These are phyloP conservation scores for Xenopus petersii DNA, from an alignment of 2,797 vertebrate species.

Conservation along the genomic window DNA sequence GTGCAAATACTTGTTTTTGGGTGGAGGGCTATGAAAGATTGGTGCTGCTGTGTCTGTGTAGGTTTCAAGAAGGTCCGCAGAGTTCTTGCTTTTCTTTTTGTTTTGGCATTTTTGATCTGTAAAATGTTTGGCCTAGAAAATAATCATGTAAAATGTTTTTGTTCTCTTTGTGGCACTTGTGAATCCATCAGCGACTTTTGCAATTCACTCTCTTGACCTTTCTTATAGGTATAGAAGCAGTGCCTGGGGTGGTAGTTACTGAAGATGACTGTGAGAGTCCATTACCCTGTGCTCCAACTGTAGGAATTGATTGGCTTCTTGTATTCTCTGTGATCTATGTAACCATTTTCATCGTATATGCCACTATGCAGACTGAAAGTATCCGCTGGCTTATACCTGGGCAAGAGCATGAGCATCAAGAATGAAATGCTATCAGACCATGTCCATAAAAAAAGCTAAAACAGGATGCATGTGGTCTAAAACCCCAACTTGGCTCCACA, in stretches of 20 bases:
- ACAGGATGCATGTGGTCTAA: not conserved
- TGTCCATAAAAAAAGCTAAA: not conserved
- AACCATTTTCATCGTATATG: conserved; percentile 81
- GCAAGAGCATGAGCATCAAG: conserved; percentile 92
- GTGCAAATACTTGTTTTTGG: too few relatives aligned
- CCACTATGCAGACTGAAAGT: conserved; percentile 84
- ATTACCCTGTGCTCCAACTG: conserved; percentile 77
- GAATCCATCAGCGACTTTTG: too few relatives aligned
- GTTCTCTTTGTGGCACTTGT: not conserved
- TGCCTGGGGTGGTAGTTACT: conserved; percentile 68
- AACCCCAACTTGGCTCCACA: not conserved
- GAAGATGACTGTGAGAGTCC: conserved; percentile 79
- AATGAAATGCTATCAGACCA: conserved; percentile 62
- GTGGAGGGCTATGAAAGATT: too few relatives aligned
- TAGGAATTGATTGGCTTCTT: conserved; percentile 90
- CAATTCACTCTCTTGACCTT: conserved; percentile 8
- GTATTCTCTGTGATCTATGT: conserved; percentile 93
- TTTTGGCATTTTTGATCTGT: too few relatives aligned
- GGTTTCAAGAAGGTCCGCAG: too few relatives aligned
- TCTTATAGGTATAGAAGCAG: conserved; percentile 82
- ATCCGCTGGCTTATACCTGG: conserved; percentile 93
- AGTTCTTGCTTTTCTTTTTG: too few relatives aligned
- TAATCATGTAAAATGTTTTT: not conserved
- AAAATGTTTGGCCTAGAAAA: not conserved
- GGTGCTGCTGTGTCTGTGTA: too few relatives aligned